Percentiles rank a stretch among this genome's conserved stretches.
These are phyloP conservation scores for Podarcis siculus DNA, from an alignment of 2,797 vertebrate species.

Conservation along the genomic window DNA sequence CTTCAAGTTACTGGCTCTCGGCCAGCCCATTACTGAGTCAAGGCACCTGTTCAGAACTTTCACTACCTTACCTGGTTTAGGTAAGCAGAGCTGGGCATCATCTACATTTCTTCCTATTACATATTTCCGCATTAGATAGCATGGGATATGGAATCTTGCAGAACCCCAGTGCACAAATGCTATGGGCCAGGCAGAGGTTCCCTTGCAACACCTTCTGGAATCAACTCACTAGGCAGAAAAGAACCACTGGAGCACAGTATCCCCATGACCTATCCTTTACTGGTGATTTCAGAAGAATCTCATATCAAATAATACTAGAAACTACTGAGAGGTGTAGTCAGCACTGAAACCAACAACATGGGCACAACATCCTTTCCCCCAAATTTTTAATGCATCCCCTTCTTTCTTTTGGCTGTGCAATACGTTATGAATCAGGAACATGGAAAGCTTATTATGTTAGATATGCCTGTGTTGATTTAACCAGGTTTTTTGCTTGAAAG, in stretches of 20 bases:
- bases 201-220: neutral
- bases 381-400: neutral
- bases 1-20: neutral
- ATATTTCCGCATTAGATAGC: no score
- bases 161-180: neutral
- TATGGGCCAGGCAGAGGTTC: neutral
- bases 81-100: neutral
- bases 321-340: neutral
- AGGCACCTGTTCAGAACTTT: neutral
- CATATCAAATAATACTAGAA: neutral
- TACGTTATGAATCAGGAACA: neutral
- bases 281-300: no score
- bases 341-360: neutral
- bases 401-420: neutral
- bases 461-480: neutral
- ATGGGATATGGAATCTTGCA: neutral
- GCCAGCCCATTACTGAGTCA: neutral
- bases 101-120: neutral
- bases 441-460: neutral
- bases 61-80: no score
- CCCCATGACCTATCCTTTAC: no score
- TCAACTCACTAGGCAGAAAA: neutral
- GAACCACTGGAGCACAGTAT: no score
- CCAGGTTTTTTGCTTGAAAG: slow-evolving; percentile 23
- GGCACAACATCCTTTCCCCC: no score